Conservation (phyloP, 2,113 vertebrate species). For the Pangasianodon gigas region DNA sequence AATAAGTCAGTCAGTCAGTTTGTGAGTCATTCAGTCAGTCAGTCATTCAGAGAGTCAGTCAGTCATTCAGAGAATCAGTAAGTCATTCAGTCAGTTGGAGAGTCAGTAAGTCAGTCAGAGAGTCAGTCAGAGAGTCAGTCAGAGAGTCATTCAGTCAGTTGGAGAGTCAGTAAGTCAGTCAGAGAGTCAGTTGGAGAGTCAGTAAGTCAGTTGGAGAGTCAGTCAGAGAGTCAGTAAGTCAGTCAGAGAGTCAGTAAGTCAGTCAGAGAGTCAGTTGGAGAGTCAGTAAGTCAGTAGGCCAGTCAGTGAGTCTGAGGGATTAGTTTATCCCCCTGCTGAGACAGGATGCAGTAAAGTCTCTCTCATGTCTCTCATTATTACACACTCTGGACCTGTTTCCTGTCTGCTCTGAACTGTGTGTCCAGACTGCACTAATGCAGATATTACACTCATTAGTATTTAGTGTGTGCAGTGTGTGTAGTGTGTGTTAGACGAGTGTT, state of each 20-base stretch:
- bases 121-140: neutral
- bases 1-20: no score
- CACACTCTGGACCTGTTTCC: constrained; percentile 17
- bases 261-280: neutral
- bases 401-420: neutral
- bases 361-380: constrained; percentile 29
- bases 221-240: neutral
- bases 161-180: neutral
- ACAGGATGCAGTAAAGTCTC: constrained; percentile 47
- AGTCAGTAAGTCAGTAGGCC: neutral
- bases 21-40: no score
- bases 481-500: neutral
- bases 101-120: neutral
- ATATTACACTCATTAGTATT: neutral
- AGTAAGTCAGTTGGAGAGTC: neutral
- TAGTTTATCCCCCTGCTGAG: constrained; percentile 23
- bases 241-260: neutral
- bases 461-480: neutral
- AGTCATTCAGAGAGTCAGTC: neutral
- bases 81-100: neutral
- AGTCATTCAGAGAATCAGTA: neutral
- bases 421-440: neutral
- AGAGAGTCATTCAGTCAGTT: neutral
- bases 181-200: neutral
- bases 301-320: neutral